Base-by-base conservation (phyloP, 2,888 invertebrate genomes). In the Baccha elongata region DNA sequence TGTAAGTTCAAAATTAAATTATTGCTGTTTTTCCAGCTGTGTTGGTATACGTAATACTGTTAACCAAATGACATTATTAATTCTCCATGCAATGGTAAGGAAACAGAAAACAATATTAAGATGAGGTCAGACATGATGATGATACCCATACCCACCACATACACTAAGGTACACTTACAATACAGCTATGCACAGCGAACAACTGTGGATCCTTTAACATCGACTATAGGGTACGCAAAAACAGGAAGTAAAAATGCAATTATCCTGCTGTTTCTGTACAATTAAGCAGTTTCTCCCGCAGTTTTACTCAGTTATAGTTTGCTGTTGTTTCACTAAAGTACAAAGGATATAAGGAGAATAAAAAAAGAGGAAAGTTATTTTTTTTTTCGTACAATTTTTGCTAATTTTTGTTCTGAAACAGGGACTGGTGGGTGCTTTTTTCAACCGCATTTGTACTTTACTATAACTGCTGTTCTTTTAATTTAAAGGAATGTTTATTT, bases 221-320 rank as follows among this genome's bases (percentile, higher is more conserved):
- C 55, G 29, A 29, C 48, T 13, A 60, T 8, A 50, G 17, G 15
- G 60, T 58, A 50, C 48, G 65, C n/a, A 48, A 58, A 78, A 71
- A 58, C 32, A 13, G 44, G 42, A 78, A 65, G 71, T 58, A 26
- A 26, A 71, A 71, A 78, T 78, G 71, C 76, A 71, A 78, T 78
- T 78, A 78, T 71, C 76, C 69, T 71, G 55, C 55, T 71, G 71
- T 65, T 78, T 64, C 50, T 48, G 64, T 58, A 58, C 76, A 78
- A 76, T 71, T 76, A 69, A 76, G 58, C 76, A 78, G 69, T n/a
- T 55, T 55, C 71, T 78, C 64, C 69, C 58, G 64, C 64, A 71
- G 71, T 58, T 78, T 78, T 64, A 32, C 42, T 48, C 23, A 46
- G 46, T 67, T 58, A 40, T 50, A 58, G 74, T 68, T 29, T 17